Evolutionary conservation across 2,888 invertebrate species (phyloP), one percentile per base, ranked within the genome.

Genomic region (Acleris holmiana): DNA sequence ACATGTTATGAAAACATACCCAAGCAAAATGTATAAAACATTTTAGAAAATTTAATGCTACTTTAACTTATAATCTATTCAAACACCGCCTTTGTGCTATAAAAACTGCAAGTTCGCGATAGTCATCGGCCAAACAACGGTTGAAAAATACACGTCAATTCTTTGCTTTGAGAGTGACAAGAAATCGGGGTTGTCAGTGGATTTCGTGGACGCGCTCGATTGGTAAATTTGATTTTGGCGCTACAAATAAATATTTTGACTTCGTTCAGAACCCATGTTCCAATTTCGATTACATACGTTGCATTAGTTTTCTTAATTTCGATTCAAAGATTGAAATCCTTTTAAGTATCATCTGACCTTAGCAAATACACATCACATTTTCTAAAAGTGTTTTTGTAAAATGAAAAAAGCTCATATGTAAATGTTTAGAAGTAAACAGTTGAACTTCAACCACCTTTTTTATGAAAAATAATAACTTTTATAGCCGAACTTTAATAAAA

Each of bases 191-290:
- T 88, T 90, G 90, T 88, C 90, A 86, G 86, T 89, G 89, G 84
- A 84, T 82, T 85, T 90, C 91, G 91, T 91, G 91, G 85, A 75
- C 71, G 70, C 54, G 47, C 69, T 44, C 79, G 69, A 91, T 91
- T 91, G 91, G 91, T 70, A 57, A 54, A 69, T 80, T 82, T 71
- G 63, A 67, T 71, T 71, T 72, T 73, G 67, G 77, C 83, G 83
- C 77, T 35, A 58, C 21, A 40, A 48, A 15, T 23, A 35, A 15
- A 44, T 44, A 44, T n/a, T 44, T 44, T 44, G 2, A 15, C 1
- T 17, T 17, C 44, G 41, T 41, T 44, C n/a, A 44, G n/a, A 7
- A n/a, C 17, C 15, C 4, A 15, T 44, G 6, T 7, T 15, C 5
- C 15, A 13, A 44, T n/a, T 25, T 8, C 8, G n/a, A 15, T 44